Conservation (phyloP, 1,140 invertebrate genomes). For the Aphelenchoides fujianensis region DNA sequence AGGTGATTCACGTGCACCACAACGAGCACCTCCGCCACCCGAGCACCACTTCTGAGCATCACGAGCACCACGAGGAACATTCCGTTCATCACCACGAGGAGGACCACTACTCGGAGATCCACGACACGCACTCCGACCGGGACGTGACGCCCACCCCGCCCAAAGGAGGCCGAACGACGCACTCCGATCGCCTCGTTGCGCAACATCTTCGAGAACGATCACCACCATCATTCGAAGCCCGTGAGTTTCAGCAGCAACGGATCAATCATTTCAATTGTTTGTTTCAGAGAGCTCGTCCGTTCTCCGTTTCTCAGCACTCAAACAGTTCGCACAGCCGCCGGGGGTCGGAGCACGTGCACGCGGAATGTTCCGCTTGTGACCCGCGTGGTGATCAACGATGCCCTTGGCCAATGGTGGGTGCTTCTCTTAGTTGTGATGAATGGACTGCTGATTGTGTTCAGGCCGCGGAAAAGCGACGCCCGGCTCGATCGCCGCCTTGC, state of each 20-base stretch:
- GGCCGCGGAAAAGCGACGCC: background rate
- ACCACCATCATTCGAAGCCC: background rate
- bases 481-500: background rate
- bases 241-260: no score
- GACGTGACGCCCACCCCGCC: background rate
- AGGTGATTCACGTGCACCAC: background rate
- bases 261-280: background rate
- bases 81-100: background rate
- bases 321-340: background rate
- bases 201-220: background rate
- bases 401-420: background rate
- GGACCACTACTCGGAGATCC: background rate
- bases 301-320: background rate
- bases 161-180: background rate
- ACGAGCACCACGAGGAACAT: background rate
- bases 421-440: background rate
- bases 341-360: background rate
- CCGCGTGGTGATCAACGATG: conserved; percentile 13
- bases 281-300: background rate
- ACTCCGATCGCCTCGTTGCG: background rate
- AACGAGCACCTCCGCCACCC: background rate
- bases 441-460: background rate
- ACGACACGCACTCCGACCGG: background rate
- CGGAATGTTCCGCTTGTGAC: background rate
- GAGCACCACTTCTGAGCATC: no score